Evolutionary conservation across 2,113 vertebrate species (phyloP), one percentile per base, ranked within the genome.

Genomic region (Aptenodytes patagonicus): DNA sequence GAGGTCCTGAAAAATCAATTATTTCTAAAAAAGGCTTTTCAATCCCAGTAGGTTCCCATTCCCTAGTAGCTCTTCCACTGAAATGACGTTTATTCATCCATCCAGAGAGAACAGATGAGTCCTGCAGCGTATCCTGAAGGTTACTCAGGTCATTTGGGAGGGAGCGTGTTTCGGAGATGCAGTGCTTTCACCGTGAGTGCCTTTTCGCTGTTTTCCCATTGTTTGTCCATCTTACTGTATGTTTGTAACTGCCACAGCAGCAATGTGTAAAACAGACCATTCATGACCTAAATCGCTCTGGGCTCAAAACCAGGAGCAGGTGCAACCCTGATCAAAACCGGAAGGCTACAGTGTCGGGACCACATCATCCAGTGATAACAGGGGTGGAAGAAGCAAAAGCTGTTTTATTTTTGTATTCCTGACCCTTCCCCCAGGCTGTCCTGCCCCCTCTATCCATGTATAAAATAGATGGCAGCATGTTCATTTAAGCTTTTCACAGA

Each of bases 291-390:
- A 77, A 86, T 90, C 0, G 0, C 26, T 62, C 34, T 83, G 54
- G 36, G 66, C 62, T 93, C 34, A 36, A 72, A 77, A 66, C 36
- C 40, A 76, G 64, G 25, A 78, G 34, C 78, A 92, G 52, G 31
- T 93, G 71, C 54, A 89, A 40, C n/a, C 1, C 0, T 5, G 0
- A 57, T 66, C 86, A 38, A 64, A 92, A 86, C 17, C 0, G 0
- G 31, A 89, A 77, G 44, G n/a, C 51, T 81, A 1, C 25, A 19
- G 32, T 42, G 25, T 71, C 1, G 2, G 25, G 17, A 87, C 64
- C 34, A 17, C 19, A 15, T 83, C 44, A 61, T n/a, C 15, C 38
- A 71, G 38, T 54, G 46, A 60, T 70, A 91, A 83, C 22, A 16
- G 9, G 16, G 32, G 1, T 70, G 25, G 21, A 73, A 38, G 46